Evolutionary conservation across 2,113 vertebrate genomes (phyloP), one percentile per base, ranked within the genome.

Genomic region (Cairina moschata): DNA sequence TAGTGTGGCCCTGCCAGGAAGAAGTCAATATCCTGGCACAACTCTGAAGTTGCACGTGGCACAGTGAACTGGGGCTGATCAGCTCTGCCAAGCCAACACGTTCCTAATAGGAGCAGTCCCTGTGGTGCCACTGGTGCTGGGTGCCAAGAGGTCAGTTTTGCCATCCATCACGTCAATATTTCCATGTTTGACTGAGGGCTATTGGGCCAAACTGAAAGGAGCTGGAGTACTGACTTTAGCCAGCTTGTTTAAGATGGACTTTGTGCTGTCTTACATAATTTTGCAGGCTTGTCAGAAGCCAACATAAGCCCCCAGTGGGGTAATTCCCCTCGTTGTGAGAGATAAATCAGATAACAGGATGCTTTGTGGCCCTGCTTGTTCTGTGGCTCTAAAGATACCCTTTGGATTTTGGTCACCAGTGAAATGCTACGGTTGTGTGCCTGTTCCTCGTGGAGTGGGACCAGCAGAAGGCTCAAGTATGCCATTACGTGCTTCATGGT

Each of bases 31-130:
- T 78, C 52, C 74, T 94, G 92, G 73, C 88, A 72, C 29, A 4
- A 0, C 32, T 46, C 52, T 81, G 10, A 8, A 6, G 1, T 42
- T 34, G 68, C 86, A 63, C 1, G 21, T 96, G 78, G 62, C 58
- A 16, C 29, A 1, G 14, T 11, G 60, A 32, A 28, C 59, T 32
- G 71, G 66, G 29, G 26, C 74, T 63, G 68, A 28, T 6, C 72
- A 28, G 75, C 83, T 74, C 72, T 94, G 90, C 72, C 92, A 83
- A 90, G 58, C 63, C 52, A 91, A 11, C 69, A 6, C 0, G 1
- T 60, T 87, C 78, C 34, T 69, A 68, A 90, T 44, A 96, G 90
- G 89, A 94, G 73, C 69, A 66, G n/a, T 62, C 48, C 50, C 40
- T 6, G 75, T 88, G 86, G 87, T 88, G 46, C 76, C 91, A 82